Base-by-base conservation (phyloP, 2,113 vertebrate species). In the Chlorodrepanis virens region DNA sequence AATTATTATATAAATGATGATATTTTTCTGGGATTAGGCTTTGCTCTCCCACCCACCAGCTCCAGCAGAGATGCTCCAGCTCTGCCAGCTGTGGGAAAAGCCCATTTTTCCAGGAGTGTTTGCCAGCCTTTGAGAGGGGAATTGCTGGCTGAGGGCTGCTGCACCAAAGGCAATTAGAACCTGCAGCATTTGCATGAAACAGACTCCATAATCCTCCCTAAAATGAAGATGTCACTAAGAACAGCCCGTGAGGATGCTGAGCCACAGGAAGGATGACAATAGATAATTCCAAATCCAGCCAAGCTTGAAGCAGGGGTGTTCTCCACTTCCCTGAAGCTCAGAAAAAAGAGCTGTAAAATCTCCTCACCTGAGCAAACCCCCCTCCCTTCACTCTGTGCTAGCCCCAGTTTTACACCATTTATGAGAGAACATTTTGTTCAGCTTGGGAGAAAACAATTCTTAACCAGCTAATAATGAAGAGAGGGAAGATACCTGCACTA, bases 161-260 rank as follows among this genome's bases (percentile, higher is more conserved):
- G 50, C 79, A 85, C 52, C 78, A n/a, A 69, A 89, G 70, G 82
- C 63, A 92, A 87, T 94, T 67, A 81, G 25, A 49, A 87, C 33
- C 89, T 81, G 72, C 10, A 54, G 77, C 64, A 45, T 71, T 33
- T 82, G 87, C n/a, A 57, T 82, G 92, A 61, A 95, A 56, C 10
- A 60, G 74, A 6, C 44, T 83, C 53, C 60, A 57, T 68, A 92
- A 87, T 87, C 69, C 80, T 47, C 7, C 53, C 69, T 44, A 12
- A 78, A 91, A 77, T 83, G 69, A 91, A 87, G 91, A 82, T 17
- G 60, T 82, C 69, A 9, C 56, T 47, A 27, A 22, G 93, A 81
- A 11, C 72, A 92, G 37, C 80, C 91, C 80, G 17, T 8, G 91
- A 92, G 93, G 95, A 87, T 53, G 89, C 95, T 90, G 83, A 94